These are phyloP conservation scores for Seriola quinqueradiata DNA, from an alignment of 2,113 vertebrate genomes.

Conservation along the genomic window DNA sequence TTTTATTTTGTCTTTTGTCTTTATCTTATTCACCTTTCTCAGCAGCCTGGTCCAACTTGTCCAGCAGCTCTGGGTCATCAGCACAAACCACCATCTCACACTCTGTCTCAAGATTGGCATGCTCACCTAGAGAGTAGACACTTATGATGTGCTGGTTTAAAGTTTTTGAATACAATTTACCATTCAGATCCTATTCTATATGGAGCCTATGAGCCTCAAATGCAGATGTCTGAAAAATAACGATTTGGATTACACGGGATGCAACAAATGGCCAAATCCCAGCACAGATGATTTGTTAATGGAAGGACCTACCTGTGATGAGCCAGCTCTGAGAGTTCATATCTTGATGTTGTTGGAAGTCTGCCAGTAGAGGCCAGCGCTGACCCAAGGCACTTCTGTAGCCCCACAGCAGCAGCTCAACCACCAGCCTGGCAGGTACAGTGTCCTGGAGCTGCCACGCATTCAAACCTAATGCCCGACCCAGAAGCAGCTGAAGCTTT, in stretches of 20 bases:
- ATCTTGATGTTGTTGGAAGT: slow-evolving; percentile 77
- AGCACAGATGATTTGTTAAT: neutral
- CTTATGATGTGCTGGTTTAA: neutral
- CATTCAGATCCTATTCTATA: neutral
- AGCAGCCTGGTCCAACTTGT: slow-evolving; percentile 80
- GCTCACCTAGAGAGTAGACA: slow-evolving; percentile 45
- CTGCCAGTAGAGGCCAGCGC: slow-evolving; percentile 85
- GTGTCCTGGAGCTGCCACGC: slow-evolving; percentile 54
- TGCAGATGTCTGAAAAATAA: too few species aligned
- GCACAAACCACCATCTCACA: slow-evolving; percentile 79
- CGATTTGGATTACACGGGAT: neutral
- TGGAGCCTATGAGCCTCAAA: neutral
- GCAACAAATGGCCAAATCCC: neutral
- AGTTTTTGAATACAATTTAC: neutral
- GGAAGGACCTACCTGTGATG: slow-evolving; percentile 57
- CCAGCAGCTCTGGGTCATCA: slow-evolving; percentile 79
- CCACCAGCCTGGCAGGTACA: slow-evolving; percentile 62
- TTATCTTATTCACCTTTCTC: too few species aligned
- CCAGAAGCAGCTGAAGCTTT: slow-evolving; percentile 74
- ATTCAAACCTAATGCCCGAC: slow-evolving; percentile 68
- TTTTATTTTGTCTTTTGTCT: too few species aligned
- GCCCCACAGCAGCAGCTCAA: slow-evolving; percentile 81
- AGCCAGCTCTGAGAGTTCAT: slow-evolving; percentile 41
- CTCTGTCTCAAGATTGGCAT: slow-evolving; percentile 25
- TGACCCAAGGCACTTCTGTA: slow-evolving; percentile 44